phyloP scores from a whole-genome alignment of 2,797 vertebrate genomes.

The Rallus crepitans region DNA sequence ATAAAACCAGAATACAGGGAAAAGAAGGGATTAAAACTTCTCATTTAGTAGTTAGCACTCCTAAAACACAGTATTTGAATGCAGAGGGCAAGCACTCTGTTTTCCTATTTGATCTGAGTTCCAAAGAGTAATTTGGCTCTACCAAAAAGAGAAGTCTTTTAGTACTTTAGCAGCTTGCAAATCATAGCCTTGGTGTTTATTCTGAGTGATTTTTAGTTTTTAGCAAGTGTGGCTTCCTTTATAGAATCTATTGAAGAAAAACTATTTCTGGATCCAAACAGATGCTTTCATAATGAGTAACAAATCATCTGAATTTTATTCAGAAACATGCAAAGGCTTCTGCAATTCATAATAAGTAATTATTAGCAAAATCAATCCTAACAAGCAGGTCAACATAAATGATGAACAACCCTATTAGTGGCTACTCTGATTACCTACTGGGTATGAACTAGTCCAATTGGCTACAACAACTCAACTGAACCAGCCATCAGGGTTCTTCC shows the following conservation, averaged over 20 bases:
- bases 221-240: background rate
- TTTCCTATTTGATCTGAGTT: background rate
- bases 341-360: background rate
- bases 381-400: background rate
- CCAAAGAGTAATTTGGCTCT: background rate
- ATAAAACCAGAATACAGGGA: background rate
- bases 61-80: background rate
- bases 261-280: slow-evolving; percentile 4
- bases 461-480: background rate
- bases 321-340: background rate
- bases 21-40: background rate
- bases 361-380: background rate
- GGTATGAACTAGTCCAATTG: background rate
- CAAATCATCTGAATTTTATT: background rate
- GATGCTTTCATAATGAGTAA: background rate
- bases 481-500: background rate
- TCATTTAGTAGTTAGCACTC: background rate
- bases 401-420: background rate
- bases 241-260: background rate
- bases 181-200: background rate
- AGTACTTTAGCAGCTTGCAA: background rate
- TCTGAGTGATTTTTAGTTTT: background rate
- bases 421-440: background rate
- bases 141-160: background rate
- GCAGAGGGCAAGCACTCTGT: background rate